Conservation (phyloP, 2,888 invertebrate genomes). For the Protonemura montana region DNA sequence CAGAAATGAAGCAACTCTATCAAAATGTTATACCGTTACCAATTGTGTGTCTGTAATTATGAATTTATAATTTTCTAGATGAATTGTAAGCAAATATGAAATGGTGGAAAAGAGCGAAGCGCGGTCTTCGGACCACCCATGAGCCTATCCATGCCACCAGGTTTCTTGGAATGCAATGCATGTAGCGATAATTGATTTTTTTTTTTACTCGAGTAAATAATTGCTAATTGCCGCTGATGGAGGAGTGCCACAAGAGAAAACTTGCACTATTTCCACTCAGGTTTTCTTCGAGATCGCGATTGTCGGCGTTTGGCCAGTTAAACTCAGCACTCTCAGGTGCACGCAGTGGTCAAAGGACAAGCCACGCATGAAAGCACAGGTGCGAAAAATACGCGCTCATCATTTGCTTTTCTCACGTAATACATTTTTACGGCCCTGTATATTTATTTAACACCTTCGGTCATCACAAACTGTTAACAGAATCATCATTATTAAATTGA, state of each 20-base stretch:
- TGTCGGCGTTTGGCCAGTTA: neutral
- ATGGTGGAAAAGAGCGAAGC: neutral
- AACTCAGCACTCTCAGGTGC: neutral
- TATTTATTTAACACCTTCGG: neutral
- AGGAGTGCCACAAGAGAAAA: neutral
- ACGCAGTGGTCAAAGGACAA: neutral
- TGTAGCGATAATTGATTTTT: neutral
- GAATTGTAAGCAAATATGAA: neutral
- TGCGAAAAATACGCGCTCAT: neutral
- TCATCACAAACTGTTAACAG: neutral
- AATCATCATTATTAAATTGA: neutral
- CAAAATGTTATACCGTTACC: neutral
- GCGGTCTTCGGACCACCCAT: neutral
- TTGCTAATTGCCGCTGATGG: neutral
- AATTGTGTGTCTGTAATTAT: neutral
- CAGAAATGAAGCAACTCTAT: neutral
- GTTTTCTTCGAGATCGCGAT: neutral
- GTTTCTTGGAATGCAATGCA: conserved; percentile 12
- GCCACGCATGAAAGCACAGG: neutral
- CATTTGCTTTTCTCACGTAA: conserved; percentile 1
- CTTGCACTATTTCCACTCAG: neutral
- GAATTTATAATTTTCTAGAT: neutral
- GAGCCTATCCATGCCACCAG: neutral
- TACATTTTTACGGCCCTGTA: neutral
- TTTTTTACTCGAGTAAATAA: neutral